Evolutionary conservation across 2,797 vertebrate species (phyloP), one percentile per base, ranked within the genome.

Genomic region (Myotis daubentonii): DNA sequence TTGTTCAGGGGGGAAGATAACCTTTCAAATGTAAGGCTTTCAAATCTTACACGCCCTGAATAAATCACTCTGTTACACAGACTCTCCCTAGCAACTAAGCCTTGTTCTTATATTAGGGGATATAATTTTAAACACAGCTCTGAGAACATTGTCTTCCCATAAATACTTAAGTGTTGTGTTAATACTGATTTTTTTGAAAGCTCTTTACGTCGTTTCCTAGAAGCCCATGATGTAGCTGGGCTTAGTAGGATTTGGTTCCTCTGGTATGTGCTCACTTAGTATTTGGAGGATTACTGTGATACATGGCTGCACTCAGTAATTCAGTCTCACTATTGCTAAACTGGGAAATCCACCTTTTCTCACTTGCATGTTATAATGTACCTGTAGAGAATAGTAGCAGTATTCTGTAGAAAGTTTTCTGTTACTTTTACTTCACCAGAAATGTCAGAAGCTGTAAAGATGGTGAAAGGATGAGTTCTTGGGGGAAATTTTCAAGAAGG

Each of bases 21-120:
- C 41, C 36, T 91, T 86, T 93, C 53, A 91, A 81, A 95, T 78
- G 6, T 93, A 89, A 80, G 20, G 3, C 81, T 92, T 44, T 92
- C 60, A 89, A 36, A 28, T 84, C n/a, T 11, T 49, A 51, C 4
- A 2, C 16, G 55, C 68, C 72, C 25, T 72, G 49, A 95, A 76
- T 89, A 93, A 96, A 87, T 95, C 68, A 71, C 13, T 51, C 5
- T 49, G 68, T 93, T 25, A 49, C 19, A 36, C 3, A 66, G 74
- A 44, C 51, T 80, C 44, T 93, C 17, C 91, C 87, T 15, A 41
- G 9, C 71, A 72, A 72, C 80, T 87, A 57, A 95, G 25, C n/a
- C 47, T 23, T 72, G 11, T 62, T 88, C 19, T 95, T 47, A 17
- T 62, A 72, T 25, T 55, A 68, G 25, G 12, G n/a, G 30, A 30